These are phyloP conservation scores for Drosophila repletoides DNA, from an alignment of 1,140 invertebrate genomes.

Conservation along the genomic window DNA sequence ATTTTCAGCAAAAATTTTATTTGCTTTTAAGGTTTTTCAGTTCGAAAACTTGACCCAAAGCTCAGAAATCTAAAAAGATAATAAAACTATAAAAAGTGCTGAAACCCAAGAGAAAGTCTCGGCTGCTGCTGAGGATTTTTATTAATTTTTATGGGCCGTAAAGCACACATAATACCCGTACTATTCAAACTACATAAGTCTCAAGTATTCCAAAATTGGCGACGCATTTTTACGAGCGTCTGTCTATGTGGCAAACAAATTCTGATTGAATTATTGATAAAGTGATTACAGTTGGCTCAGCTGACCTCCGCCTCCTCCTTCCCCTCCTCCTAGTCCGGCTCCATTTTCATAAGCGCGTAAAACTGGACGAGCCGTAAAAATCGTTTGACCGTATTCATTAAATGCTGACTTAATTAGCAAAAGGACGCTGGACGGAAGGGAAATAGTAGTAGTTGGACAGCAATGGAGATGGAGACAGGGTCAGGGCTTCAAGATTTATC, in stretches of 20 bases:
- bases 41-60: conserved; percentile 34
- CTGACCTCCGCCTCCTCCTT: neutral
- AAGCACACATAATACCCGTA: conserved; percentile 61
- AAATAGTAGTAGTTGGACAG: neutral
- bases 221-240: conserved; percentile 64
- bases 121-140: conserved; percentile 57
- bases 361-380: conserved; percentile 57
- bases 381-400: conserved; percentile 69
- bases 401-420: conserved; percentile 67
- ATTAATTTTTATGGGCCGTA: conserved; percentile 74
- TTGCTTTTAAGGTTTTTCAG: conserved; percentile 59
- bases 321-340: neutral
- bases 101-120: conserved; percentile 5
- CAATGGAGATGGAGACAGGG: neutral
- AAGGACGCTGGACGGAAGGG: neutral
- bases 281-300: conserved; percentile 54
- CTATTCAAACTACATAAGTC: conserved; percentile 57
- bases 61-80: conserved; percentile 52
- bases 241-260: conserved; percentile 32
- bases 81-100: conserved; percentile 72
- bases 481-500: conserved; percentile 48
- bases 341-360: conserved; percentile 55
- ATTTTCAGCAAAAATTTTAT: conserved; percentile 57
- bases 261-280: conserved; percentile 81
- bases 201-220: conserved; percentile 60